phyloP scores from a whole-genome alignment of 2,888 invertebrate genomes.

The Ellobium chinense region DNA sequence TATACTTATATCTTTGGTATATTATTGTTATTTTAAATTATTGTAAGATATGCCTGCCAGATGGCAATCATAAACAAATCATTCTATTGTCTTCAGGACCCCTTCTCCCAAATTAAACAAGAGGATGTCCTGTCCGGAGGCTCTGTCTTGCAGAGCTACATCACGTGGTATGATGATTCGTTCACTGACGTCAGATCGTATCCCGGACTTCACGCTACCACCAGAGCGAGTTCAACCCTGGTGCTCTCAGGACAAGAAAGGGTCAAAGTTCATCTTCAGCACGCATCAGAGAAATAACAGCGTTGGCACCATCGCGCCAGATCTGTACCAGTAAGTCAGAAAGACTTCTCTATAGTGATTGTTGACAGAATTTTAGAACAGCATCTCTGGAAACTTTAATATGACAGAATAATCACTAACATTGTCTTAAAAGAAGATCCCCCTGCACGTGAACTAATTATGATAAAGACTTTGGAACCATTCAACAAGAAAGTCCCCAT shows the following conservation, averaged over 20 bases:
- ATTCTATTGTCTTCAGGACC: conserved; percentile 55
- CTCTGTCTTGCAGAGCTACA: conserved; percentile 22
- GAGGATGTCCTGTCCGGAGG: conserved; percentile 58
- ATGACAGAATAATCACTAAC: too few relatives aligned
- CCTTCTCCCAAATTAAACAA: conserved; percentile 55
- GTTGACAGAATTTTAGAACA: too few relatives aligned
- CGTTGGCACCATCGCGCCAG: conserved; percentile 57
- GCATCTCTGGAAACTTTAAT: too few relatives aligned
- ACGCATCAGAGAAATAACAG: neutral
- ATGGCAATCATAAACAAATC: too few relatives aligned
- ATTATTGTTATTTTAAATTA: too few relatives aligned
- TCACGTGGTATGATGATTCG: conserved; percentile 51
- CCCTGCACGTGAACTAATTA: too few relatives aligned
- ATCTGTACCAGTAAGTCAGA: conserved; percentile 60
- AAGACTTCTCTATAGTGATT: neutral
- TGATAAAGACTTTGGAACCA: too few relatives aligned
- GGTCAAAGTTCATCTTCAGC: neutral
- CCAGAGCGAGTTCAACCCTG: conserved; percentile 64
- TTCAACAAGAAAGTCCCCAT: too few relatives aligned
- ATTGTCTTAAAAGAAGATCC: too few relatives aligned
- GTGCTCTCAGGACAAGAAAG: conserved; percentile 32
- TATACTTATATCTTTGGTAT: too few relatives aligned
- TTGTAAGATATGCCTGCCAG: too few relatives aligned
- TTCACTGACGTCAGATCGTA: conserved; percentile 56
- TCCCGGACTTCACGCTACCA: conserved; percentile 61